phyloP scores from a whole-genome alignment of 2,888 invertebrate genomes.

The Andrena bucephala region DNA sequence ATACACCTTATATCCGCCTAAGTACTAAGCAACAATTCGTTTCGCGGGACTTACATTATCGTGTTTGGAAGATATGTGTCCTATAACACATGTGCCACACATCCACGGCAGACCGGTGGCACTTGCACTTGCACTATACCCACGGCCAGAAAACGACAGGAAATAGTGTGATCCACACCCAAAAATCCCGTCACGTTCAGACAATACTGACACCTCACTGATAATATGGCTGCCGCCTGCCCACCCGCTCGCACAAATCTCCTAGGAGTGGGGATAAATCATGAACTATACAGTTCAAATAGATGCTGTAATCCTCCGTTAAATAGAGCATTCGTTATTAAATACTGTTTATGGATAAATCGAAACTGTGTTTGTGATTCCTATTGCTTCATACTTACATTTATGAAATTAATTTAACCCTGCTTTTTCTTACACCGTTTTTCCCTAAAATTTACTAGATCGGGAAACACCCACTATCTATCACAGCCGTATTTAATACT shows the following conservation, averaged over 20 bases:
- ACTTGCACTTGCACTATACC: constrained; percentile 78
- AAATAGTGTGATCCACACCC: constrained; percentile 84
- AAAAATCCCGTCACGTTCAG: constrained; percentile 84
- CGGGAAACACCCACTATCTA: no score
- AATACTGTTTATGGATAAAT: background rate
- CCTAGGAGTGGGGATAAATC: constrained; percentile 51
- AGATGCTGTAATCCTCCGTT: constrained; percentile 24
- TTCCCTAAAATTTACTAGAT: no score
- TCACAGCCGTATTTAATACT: no score
- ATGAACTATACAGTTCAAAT: constrained; percentile 36
- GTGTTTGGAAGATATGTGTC: constrained; percentile 70
- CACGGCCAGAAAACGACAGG: constrained; percentile 73
- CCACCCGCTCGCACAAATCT: constrained; percentile 50
- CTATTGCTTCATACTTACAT: background rate
- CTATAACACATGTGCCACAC: constrained; percentile 78
- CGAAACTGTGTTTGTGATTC: background rate
- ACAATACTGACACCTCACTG: constrained; percentile 85
- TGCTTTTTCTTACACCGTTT: no score
- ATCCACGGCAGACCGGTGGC: constrained; percentile 79
- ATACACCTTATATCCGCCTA: constrained; percentile 17
- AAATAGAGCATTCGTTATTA: background rate
- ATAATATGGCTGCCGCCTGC: constrained; percentile 83
- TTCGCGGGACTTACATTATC: constrained; percentile 65
- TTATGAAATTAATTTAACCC: no score
- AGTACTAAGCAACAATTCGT: constrained; percentile 42